Evolutionary conservation across 2,797 vertebrate genomes (phyloP), one percentile per base, ranked within the genome.

Genomic region (Danionella dracula): DNA sequence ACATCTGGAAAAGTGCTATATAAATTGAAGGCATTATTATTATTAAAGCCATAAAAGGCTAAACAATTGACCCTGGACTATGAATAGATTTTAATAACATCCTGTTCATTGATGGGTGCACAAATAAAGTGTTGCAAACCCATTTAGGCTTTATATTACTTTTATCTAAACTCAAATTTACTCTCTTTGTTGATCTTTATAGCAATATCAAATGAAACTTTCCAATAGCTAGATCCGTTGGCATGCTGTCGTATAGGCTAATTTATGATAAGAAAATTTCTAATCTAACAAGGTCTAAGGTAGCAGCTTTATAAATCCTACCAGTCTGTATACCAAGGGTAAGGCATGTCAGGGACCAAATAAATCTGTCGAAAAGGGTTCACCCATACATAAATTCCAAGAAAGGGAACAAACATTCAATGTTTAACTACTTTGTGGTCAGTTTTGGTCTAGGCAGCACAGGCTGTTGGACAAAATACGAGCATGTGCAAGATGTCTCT

Each of bases 341-440:
- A 16, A 9, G 41, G 6, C 40, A 55, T 4, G 1, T 21, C 4
- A 65, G 17, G 55, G 35, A 11, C 42, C 5, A 19, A 19, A 56
- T 37, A 31, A 56, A 61, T 61, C 12, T 15, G 15, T 66, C 41
- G 16, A 37, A 15, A 27, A 27, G 11, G 29, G 41, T 27, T 55
- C 32, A 55, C 2, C 10, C 20, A 66, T 38, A 31, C 44, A 38
- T 23, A 57, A 49, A 38, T 29, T 38, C 15, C 16, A 40, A 31
- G 6, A 32, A 49, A 21, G 15, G 11, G 53, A 48, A 66, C 53
- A 57, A 57, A 49, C 3, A 2, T 34, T 49, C 32, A 72, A 61
- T 75, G 48, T 75, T 75, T 75, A 75, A 72, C 69, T 42, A 59
- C 34, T 67, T 71, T 75, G 71, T 68, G 34, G 41, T 40, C 17